Base-by-base conservation (phyloP, 1,140 invertebrate genomes). In the Riptortus pedestris region DNA sequence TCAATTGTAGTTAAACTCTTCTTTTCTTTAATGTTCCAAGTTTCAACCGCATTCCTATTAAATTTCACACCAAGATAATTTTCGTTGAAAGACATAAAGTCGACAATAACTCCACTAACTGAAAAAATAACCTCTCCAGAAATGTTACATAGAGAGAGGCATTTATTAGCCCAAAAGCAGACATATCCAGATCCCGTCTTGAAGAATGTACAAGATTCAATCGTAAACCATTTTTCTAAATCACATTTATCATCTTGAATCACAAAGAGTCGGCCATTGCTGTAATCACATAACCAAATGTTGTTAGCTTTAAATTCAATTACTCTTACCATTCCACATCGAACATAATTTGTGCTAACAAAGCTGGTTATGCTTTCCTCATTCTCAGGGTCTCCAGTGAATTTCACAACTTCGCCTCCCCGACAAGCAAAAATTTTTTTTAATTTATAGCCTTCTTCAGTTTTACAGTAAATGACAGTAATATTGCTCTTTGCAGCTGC, bases 151-250 rank as follows among this genome's bases (percentile, higher is more conserved):
- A 55, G 20, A 16, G 24, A 55, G 24, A 55, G 18, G 24, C 20
- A 9, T 26, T 55, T 22, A 14, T 55, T 55, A 24, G 51, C 24
- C 51, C 24, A 55, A 24, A 55, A 55, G 14, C 51, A 55, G 12
- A 55, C 24, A 14, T 55, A 55, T 18, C 24, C 51, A 27, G 16
- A 55, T 14, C 51, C 51, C 26, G 51, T 55, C 26, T 55, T 55
- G 24, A 24, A 55, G 26, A 22, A 26, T 1, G 45, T 47, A 20
- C 18, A n/a, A 4, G 51, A 55, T 24, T 55, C 51, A 24, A 26
- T 22, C 16, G 24, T 1, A 55, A 24, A 55, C 51, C 51, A 55
- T 5, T 5, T 38, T 7, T 5, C 5, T 14, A 38, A 7, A 5
- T 7, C 14, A 38, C 14, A 14, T 26, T 55, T 26, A 27, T 26